These are phyloP conservation scores for Oncopodura yosiiana DNA, from an alignment of 1,140 invertebrate species.

Conservation along the genomic window DNA sequence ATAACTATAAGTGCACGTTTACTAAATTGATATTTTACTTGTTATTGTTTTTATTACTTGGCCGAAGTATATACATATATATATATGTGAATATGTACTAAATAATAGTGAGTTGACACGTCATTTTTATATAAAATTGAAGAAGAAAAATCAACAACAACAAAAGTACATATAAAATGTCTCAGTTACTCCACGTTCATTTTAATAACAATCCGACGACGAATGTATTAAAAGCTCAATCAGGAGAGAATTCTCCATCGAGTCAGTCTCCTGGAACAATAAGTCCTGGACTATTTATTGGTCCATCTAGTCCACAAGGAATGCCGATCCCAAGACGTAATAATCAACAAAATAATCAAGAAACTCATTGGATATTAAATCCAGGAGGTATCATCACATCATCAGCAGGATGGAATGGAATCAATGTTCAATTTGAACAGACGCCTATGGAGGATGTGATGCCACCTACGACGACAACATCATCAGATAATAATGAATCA, in stretches of 20 bases:
- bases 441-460: conserved; percentile 20
- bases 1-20: too few relatives aligned
- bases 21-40: too few relatives aligned
- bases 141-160: too few relatives aligned
- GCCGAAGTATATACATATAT: too few relatives aligned
- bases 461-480: neutral
- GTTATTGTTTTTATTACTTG: too few relatives aligned
- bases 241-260: conserved; percentile 26
- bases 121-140: too few relatives aligned
- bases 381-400: conserved; percentile 5
- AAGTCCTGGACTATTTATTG: conserved; percentile 32
- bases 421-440: conserved; percentile 8
- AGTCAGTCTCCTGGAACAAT: conserved; percentile 26
- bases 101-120: too few relatives aligned
- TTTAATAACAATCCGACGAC: conserved; percentile 28
- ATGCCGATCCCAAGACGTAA: conserved; percentile 31
- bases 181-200: conserved; percentile 33
- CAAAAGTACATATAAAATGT: conserved; percentile 28
- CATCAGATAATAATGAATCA: conserved; percentile 23
- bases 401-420: conserved; percentile 9
- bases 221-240: conserved; percentile 22
- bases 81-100: too few relatives aligned
- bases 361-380: conserved; percentile 33
- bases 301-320: conserved; percentile 32
- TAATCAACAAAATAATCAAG: neutral